Conservation (phyloP, 2,888 invertebrate species). For the Sympetrum striolatum region DNA sequence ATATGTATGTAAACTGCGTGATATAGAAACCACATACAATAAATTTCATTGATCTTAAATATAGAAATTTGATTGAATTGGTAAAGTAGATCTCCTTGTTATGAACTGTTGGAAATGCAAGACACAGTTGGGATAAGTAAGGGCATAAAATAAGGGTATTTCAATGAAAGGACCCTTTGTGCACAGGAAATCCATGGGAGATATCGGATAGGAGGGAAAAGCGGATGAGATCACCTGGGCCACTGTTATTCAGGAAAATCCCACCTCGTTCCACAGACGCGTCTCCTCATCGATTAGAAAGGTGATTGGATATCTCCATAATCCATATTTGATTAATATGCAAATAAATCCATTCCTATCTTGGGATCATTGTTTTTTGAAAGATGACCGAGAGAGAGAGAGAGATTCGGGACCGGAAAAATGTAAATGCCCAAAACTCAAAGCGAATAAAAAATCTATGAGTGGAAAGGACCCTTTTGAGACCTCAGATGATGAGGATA, state of each 20-base stretch:
- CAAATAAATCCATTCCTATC: neutral
- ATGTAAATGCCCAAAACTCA: neutral
- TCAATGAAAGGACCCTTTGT: too few relatives aligned
- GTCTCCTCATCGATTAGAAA: neutral
- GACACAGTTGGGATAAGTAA: too few relatives aligned
- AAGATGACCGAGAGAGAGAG: neutral
- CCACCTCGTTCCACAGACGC: neutral
- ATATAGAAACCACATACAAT: too few relatives aligned
- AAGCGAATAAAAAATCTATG: neutral
- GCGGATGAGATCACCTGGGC: neutral
- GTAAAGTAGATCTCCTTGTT: too few relatives aligned
- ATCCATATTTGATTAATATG: neutral
- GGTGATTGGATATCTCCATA: neutral
- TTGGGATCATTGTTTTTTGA: neutral
- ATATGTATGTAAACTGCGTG: too few relatives aligned
- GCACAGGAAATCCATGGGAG: too few relatives aligned
- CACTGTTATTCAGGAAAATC: neutral
- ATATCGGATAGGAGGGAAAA: neutral
- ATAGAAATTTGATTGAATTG: too few relatives aligned
- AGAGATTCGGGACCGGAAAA: neutral
- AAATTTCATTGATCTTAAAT: too few relatives aligned
- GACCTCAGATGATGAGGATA: too few relatives aligned
- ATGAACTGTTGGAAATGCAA: too few relatives aligned
- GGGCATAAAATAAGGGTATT: too few relatives aligned
- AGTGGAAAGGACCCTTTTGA: neutral